Evolutionary conservation across 2,888 invertebrate species (phyloP).

Genomic region (Aphelenchoides bicaudatus): DNA sequence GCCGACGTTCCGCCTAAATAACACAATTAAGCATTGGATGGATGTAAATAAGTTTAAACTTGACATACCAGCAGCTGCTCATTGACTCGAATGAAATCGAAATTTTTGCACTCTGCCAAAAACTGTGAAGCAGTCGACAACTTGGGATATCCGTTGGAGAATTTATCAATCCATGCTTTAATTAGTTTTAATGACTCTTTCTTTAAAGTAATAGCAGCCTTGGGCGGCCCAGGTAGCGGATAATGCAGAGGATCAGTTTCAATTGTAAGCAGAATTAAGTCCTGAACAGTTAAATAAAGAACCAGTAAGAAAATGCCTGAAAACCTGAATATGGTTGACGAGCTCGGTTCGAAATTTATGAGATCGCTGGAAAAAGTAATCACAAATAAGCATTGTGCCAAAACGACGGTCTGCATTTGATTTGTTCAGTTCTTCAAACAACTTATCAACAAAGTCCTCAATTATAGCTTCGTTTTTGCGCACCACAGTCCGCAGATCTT

Average conservation of each 20-base stretch:
- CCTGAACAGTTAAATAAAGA: constrained; percentile 30
- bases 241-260: constrained; percentile 46
- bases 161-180: constrained; percentile 45
- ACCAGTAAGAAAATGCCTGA: neutral
- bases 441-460: constrained; percentile 28
- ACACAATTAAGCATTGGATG: constrained; percentile 2
- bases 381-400: constrained; percentile 37
- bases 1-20: constrained; percentile 33
- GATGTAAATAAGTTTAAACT: neutral
- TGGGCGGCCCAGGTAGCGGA: constrained; percentile 44
- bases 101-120: constrained; percentile 36
- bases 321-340: constrained; percentile 39
- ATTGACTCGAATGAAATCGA: constrained; percentile 36
- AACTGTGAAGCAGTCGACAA: constrained; percentile 36
- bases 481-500: constrained; percentile 31
- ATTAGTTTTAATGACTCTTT: constrained; percentile 36
- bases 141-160: constrained; percentile 34
- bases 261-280: constrained; percentile 41
- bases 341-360: constrained; percentile 39
- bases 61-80: constrained; percentile 27
- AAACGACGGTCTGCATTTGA: constrained; percentile 36
- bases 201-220: constrained; percentile 40
- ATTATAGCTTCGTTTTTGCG: constrained; percentile 27
- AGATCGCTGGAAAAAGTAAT: constrained; percentile 47
- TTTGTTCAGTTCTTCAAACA: constrained; percentile 31